Conservation (phyloP, 2,888 invertebrate genomes). For the Tetranychus piercei region DNA sequence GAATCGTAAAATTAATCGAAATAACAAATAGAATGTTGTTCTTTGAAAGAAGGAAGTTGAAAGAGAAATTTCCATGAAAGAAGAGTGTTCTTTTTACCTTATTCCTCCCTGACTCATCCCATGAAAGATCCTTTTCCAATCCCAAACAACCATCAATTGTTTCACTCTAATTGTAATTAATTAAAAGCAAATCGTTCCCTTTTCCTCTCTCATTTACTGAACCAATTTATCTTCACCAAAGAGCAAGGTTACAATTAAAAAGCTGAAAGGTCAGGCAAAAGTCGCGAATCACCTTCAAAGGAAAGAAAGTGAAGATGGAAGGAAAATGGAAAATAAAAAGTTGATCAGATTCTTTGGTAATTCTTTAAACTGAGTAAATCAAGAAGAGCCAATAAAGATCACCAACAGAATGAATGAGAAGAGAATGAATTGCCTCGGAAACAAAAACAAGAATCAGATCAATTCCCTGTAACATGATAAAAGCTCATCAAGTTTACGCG, state of each 20-base stretch:
- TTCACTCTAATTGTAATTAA: slow-evolving; percentile 1
- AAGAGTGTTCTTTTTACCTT: not conserved
- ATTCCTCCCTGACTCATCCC: not conserved
- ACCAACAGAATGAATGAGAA: slow-evolving; percentile 1
- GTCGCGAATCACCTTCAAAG: not conserved
- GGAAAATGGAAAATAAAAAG: not conserved
- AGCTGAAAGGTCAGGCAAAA: not conserved
- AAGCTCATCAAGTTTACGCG: not conserved
- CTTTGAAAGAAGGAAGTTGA: not conserved
- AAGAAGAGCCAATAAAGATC: not conserved
- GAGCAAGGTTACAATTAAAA: not conserved
- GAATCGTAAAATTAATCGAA: slow-evolving; percentile 1
- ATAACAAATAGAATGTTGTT: not conserved
- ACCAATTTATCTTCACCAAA: not conserved
- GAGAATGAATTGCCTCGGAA: not conserved
- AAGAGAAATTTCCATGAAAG: not conserved
- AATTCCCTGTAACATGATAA: not conserved
- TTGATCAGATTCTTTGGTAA: not conserved
- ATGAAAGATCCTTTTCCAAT: not conserved
- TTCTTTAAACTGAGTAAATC: not conserved
- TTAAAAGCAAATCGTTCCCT: not conserved
- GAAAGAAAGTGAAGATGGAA: not conserved
- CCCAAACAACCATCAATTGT: not conserved
- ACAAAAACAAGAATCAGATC: not conserved
- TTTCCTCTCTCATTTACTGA: not conserved